A percentile compares a stretch with the other conserved stretches of the same genome.
Conservation (phyloP, 2,888 invertebrate species). For the Diarsia dahlii region DNA sequence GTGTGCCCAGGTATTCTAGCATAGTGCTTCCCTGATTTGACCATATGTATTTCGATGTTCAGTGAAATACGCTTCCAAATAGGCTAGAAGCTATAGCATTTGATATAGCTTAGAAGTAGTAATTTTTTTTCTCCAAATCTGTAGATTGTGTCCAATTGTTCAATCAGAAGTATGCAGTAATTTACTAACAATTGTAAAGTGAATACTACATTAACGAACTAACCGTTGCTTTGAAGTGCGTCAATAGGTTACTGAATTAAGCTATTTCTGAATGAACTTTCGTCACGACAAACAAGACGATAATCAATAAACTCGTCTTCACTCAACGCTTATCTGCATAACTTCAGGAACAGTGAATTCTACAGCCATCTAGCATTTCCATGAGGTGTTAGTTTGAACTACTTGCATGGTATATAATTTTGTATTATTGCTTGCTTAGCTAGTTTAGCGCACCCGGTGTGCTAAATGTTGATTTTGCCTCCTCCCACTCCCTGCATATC, state of each 20-base stretch:
- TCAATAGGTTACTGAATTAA: not conserved
- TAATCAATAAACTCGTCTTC: constrained; percentile 7
- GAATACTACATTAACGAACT: constrained; percentile 15
- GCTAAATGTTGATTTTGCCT: constrained; percentile 67
- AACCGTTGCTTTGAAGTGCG: constrained; percentile 7
- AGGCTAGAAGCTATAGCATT: too few species aligned
- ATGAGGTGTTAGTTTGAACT: constrained; percentile 68
- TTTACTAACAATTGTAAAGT: constrained; percentile 23
- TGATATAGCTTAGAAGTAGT: constrained; percentile 34
- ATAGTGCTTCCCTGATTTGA: constrained; percentile 53
- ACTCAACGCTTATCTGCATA: constrained; percentile 59
- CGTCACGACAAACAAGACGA: constrained; percentile 11
- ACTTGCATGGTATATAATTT: constrained; percentile 82
- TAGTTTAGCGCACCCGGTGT: constrained; percentile 63
- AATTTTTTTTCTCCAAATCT: not conserved
- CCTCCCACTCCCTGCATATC: constrained; percentile 69
- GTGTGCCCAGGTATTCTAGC: constrained; percentile 31
- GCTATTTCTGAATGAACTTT: constrained; percentile 57
- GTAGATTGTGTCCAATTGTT: constrained; percentile 28
- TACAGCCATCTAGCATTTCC: constrained; percentile 85
- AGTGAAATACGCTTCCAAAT: constrained; percentile 35
- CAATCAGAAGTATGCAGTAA: constrained; percentile 45
- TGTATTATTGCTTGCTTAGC: constrained; percentile 76
- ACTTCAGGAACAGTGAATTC: constrained; percentile 80
- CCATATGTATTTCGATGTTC: constrained; percentile 24